A percentile compares a stretch with the other conserved stretches of the same genome.
phyloP scores from a whole-genome alignment of 1,140 invertebrate species.

The Apocrypta bakeri region DNA sequence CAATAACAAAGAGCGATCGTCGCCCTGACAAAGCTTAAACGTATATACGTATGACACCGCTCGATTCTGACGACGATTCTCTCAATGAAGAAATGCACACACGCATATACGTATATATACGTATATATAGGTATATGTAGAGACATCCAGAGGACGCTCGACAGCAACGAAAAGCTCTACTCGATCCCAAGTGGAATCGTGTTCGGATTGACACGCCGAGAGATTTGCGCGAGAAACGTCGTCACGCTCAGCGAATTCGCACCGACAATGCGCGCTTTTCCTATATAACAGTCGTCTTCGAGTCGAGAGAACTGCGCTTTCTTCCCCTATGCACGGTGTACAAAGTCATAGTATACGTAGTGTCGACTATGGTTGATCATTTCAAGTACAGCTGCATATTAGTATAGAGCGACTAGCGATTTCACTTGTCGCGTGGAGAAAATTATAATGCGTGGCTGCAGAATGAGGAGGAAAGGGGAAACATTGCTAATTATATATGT shows the following conservation, averaged over 20 bases:
- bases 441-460: not conserved
- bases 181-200: constrained; percentile 22
- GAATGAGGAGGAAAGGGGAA: not conserved
- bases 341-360: too few relatives aligned
- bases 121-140: not conserved
- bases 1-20: constrained; percentile 21
- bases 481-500: too few relatives aligned
- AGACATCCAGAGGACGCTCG: not conserved
- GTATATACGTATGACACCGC: not conserved
- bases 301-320: not conserved
- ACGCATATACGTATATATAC: too few relatives aligned
- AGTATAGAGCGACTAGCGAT: not conserved
- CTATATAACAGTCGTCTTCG: not conserved
- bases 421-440: not conserved
- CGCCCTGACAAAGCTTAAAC: constrained; percentile 19
- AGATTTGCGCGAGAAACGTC: not conserved
- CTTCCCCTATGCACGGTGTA: not conserved
- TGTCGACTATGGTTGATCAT: not conserved
- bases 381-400: constrained; percentile 32
- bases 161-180: not conserved
- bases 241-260: not conserved
- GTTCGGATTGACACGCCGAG: not conserved
- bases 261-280: constrained; percentile 6
- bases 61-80: too few relatives aligned
- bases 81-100: not conserved